phyloP scores from a whole-genome alignment of 2,888 invertebrate species.

The Athalia rosae region DNA sequence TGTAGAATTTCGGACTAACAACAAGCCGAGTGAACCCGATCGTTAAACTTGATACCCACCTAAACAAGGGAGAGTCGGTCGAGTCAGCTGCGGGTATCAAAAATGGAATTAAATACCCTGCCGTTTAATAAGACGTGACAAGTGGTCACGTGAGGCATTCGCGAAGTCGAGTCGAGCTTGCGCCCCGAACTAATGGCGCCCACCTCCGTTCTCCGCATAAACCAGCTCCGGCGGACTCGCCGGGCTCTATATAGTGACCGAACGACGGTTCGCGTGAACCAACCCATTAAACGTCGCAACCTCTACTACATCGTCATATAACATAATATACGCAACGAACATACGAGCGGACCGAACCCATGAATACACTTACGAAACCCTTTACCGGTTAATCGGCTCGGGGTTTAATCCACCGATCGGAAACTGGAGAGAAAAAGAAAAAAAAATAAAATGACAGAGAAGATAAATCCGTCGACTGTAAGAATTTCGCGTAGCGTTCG shows the following conservation, averaged over 20 bases:
- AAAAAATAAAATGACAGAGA: no score
- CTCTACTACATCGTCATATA: neutral
- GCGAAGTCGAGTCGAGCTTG: constrained; percentile 11
- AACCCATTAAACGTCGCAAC: constrained; percentile 23
- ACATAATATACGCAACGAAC: neutral
- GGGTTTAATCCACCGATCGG: no score
- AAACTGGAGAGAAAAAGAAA: no score
- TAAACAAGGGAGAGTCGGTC: neutral
- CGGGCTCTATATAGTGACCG: constrained; percentile 27
- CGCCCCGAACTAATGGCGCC: constrained; percentile 2
- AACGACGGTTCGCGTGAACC: constrained; percentile 43
- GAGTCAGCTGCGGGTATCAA: neutral
- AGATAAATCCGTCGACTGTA: no score
- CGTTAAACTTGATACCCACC: neutral
- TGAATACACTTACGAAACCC: neutral
- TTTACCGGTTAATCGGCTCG: no score
- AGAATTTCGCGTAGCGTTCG: no score
- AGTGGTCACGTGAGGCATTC: constrained; percentile 66
- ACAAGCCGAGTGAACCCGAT: no score
- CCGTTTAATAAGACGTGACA: constrained; percentile 70
- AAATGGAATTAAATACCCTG: constrained; percentile 61
- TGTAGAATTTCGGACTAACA: no score
- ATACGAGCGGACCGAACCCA: neutral
- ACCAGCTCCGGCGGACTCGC: neutral
- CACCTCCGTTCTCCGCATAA: constrained; percentile 28